phyloP scores from a whole-genome alignment of 2,113 vertebrate genomes.

The Tyrannus savana region DNA sequence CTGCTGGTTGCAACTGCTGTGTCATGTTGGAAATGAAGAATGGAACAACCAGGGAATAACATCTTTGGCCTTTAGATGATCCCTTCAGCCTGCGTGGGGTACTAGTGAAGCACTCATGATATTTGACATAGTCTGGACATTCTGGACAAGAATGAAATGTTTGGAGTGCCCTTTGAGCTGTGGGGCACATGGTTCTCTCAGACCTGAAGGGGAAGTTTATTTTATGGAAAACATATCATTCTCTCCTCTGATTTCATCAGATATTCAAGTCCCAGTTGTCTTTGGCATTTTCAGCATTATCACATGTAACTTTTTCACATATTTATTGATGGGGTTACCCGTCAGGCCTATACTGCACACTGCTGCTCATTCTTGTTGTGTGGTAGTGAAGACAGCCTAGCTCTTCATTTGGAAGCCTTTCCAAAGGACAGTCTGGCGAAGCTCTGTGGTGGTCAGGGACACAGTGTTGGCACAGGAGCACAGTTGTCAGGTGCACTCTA shows the following conservation, averaged over 20 bases:
- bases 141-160: neutral
- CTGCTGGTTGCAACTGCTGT: neutral
- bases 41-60: neutral
- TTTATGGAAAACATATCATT: accelerated
- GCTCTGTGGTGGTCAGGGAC: neutral
- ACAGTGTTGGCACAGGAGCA: accelerated
- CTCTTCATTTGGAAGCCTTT: neutral
- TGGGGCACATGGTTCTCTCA: neutral
- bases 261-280: neutral
- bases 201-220: neutral
- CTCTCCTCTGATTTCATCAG: neutral
- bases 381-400: neutral
- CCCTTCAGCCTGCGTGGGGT: neutral
- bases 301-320: accelerated
- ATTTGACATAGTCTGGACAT: accelerated
- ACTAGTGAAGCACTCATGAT: neutral
- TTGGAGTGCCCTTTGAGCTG: neutral
- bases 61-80: neutral
- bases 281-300: neutral
- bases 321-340: neutral
- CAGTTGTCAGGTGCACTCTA: too few relatives aligned
- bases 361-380: accelerated
- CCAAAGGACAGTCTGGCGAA: neutral
- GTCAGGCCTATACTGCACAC: neutral
- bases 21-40: neutral